Evolutionary conservation across 2,113 vertebrate genomes (phyloP), one percentile per base, ranked within the genome.

Genomic region (Pachyramphus minor): DNA sequence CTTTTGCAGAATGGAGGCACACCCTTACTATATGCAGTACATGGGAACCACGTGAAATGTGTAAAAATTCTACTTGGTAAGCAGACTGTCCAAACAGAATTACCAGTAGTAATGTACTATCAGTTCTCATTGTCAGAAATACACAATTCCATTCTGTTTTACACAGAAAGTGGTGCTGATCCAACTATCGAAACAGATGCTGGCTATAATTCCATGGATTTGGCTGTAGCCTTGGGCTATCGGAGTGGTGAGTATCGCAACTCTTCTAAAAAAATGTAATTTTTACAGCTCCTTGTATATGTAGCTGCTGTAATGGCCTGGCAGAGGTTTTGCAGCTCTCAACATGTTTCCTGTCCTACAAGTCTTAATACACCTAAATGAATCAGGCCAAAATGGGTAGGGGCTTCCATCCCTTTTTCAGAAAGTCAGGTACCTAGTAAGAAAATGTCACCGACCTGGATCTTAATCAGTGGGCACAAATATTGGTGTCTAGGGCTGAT

Each of bases 161-260:
- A 77, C 91, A 5, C 87, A 99, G 99, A 99, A 96, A 99, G 96
- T 52, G 99, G 99, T 86, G 98, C 99, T 74, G 99, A 99, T 96
- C 99, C 99, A 68, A 99, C 99, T 79, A 97, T 98, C 2, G 99
- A 99, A 98, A 99, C 99, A 1, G 99, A 99, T 68, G 99, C 99
- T 85, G 99, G 99, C 52, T 99, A 99, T 96, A 99, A 99, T 97
- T 99, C 99, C 52, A 99, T 99, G 99, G 99, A 99, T 97, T 98
- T 99, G 97, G 99, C 99, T 78, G 99, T 99, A 82, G 99, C 99
- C 21, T 98, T 99, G 98, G 99, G 99, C 56, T 99, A 99, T 95
- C 98, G 99, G 77, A 99, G 99, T 95, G 99, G 99, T 99, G 97
- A 93, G 98, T 97, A 84, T 47, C 89, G 71, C 42, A 71, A 42